Percentiles rank a stretch among this genome's conserved stretches.
These are phyloP conservation scores for Plebejus anna DNA, from an alignment of 2,888 invertebrate species.

Conservation along the genomic window DNA sequence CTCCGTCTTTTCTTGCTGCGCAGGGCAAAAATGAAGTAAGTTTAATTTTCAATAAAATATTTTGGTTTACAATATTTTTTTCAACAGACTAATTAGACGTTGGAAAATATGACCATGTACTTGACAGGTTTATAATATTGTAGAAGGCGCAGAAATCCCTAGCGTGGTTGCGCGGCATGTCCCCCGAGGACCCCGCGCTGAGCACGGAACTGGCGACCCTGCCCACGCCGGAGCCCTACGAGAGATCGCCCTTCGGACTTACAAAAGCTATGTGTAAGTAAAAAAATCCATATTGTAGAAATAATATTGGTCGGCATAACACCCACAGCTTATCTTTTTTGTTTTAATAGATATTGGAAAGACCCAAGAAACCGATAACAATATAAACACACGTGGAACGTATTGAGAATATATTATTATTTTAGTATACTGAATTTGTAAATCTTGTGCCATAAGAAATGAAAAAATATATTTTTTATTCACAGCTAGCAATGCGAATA, in stretches of 20 bases:
- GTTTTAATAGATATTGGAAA: background rate
- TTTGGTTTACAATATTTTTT: background rate
- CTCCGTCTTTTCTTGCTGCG: constrained; percentile 60
- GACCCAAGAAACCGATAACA: background rate
- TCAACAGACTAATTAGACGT: background rate
- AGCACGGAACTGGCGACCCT: constrained; percentile 44
- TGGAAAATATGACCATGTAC: background rate
- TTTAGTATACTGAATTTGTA: too few relatives aligned
- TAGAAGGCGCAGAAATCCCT: constrained; percentile 54
- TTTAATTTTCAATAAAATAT: background rate
- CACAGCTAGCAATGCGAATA: too few relatives aligned
- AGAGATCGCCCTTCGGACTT: constrained; percentile 43
- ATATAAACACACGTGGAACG: background rate
- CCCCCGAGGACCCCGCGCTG: constrained; percentile 39
- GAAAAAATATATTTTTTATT: too few relatives aligned
- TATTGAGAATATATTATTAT: background rate
- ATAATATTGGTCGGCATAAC: background rate
- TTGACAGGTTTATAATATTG: background rate
- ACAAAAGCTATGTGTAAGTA: constrained; percentile 52
- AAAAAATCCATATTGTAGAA: background rate
- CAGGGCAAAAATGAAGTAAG: constrained; percentile 48
- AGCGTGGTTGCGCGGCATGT: constrained; percentile 51
- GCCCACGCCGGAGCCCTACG: constrained; percentile 45
- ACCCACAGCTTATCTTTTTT: background rate
- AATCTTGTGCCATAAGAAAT: too few relatives aligned